phyloP scores from a whole-genome alignment of 2,888 invertebrate species.

The Netelia melanura region DNA sequence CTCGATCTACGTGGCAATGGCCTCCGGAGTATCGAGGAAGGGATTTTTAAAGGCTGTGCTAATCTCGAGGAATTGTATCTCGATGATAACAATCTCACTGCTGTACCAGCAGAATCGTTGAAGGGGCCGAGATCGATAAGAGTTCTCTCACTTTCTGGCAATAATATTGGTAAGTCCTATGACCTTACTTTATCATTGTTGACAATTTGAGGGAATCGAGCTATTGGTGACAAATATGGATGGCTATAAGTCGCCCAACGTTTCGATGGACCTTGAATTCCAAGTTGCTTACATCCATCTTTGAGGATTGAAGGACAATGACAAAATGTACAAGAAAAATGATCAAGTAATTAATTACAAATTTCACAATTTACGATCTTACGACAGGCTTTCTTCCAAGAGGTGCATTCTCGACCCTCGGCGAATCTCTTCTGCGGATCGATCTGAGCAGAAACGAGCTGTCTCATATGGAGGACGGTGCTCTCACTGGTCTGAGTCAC shows the following conservation, averaged over 20 bases:
- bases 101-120: constrained; percentile 91
- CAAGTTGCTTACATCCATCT: too few species aligned
- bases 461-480: constrained; percentile 90
- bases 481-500: constrained; percentile 89
- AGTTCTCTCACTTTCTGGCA: constrained; percentile 91
- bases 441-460: constrained; percentile 93
- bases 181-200: background rate
- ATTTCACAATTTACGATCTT: constrained; percentile 70
- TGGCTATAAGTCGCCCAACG: too few species aligned
- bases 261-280: too few species aligned
- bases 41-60: constrained; percentile 93
- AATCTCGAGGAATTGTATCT: constrained; percentile 92
- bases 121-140: constrained; percentile 92
- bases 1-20: constrained; percentile 93
- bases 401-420: constrained; percentile 86
- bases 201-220: background rate
- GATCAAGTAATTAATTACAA: background rate
- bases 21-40: constrained; percentile 93
- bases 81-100: constrained; percentile 92
- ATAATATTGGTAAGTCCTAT: constrained; percentile 91
- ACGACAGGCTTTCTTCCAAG: constrained; percentile 88
- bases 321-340: background rate
- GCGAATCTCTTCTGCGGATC: constrained; percentile 88
- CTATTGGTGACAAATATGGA: background rate
- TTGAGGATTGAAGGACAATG: too few species aligned